These are phyloP conservation scores for Chaetorhynchus papuensis DNA, from an alignment of 2,113 vertebrate species.

Conservation along the genomic window DNA sequence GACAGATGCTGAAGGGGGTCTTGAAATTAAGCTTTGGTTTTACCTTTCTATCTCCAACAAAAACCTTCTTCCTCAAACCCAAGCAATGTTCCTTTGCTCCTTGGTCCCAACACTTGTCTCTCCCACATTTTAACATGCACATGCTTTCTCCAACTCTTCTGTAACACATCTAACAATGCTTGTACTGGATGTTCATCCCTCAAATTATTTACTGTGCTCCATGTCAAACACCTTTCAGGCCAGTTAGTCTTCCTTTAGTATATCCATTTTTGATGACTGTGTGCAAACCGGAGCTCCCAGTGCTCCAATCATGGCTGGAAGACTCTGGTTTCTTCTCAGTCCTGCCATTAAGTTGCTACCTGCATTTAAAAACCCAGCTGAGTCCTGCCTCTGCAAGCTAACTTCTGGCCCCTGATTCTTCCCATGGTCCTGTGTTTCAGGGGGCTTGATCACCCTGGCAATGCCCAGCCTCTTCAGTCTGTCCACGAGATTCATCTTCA, in stretches of 20 bases:
- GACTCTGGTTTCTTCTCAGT: conserved; percentile 91
- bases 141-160: conserved; percentile 44
- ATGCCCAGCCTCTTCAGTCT: conserved; percentile 88
- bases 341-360: conserved; percentile 85
- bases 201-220: neutral
- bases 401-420: conserved; percentile 18
- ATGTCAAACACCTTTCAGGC: neutral
- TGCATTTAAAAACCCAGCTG: conserved; percentile 81
- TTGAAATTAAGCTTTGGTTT: conserved; percentile 46
- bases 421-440: conserved; percentile 29
- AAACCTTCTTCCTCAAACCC: neutral
- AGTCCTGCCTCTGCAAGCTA: conserved; percentile 69
- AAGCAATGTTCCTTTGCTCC: neutral
- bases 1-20: neutral
- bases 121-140: conserved; percentile 44
- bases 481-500: conserved; percentile 83
- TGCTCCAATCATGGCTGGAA: conserved; percentile 85
- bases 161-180: neutral
- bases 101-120: neutral
- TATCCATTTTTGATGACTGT: conserved; percentile 71
- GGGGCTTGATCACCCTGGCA: conserved; percentile 75
- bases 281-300: conserved; percentile 68
- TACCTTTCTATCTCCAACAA: neutral
- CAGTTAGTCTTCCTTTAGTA: conserved; percentile 73
- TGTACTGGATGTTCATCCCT: neutral